A percentile compares a stretch with the other conserved stretches of the same genome.
phyloP scores from a whole-genome alignment of 2,888 invertebrate genomes.

The Conomelus anceps region DNA sequence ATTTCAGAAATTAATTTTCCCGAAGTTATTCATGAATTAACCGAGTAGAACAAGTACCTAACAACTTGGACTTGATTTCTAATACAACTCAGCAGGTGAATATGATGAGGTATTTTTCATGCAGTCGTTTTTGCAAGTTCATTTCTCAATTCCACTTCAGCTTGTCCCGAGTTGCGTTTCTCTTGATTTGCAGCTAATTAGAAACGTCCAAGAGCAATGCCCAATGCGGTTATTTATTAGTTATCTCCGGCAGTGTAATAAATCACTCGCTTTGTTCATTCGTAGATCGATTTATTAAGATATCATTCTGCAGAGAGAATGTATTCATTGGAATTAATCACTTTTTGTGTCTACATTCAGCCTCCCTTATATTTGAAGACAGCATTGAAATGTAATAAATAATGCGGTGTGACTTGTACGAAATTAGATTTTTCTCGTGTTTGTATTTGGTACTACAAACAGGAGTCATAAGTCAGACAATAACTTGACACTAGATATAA shows the following conservation, averaged over 20 bases:
- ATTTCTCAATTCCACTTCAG: background rate
- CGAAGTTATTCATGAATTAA: too few species aligned
- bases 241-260: background rate
- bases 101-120: background rate
- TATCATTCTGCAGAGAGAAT: background rate
- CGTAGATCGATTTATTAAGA: background rate
- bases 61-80: background rate
- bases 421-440: background rate
- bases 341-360: background rate
- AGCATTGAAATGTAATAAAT: background rate
- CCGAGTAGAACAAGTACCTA: too few species aligned
- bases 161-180: too few species aligned
- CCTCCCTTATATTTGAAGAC: background rate
- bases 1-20: too few species aligned
- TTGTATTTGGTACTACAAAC: background rate
- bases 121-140: background rate
- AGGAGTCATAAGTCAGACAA: background rate
- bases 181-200: background rate
- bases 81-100: background rate
- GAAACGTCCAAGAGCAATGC: background rate
- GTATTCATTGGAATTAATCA: background rate
- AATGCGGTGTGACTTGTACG: background rate
- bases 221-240: background rate
- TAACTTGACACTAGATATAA: background rate
- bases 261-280: background rate